Base-by-base conservation (phyloP, 1,140 invertebrate genomes). In the Drosophila repleta region DNA sequence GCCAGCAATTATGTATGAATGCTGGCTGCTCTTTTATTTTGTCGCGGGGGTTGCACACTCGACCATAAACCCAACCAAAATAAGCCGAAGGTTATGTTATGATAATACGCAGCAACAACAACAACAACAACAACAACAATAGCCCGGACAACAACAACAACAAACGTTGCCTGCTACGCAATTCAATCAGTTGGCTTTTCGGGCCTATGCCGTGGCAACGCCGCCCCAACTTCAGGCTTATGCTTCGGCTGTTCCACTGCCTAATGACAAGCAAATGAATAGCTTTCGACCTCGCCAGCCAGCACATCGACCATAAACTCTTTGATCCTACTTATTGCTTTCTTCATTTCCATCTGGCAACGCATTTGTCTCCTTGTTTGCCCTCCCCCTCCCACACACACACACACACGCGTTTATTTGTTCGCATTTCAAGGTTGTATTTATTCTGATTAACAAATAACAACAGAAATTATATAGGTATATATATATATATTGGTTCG, bases 1-100 rank as follows among this genome's bases (percentile, higher is more conserved):
- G 79, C 78, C 78, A 73, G 52, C 71, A 78, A 82, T 87, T 82
- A 87, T 80, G 78, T 85, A 46, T 45, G 60, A 60, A 74, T 58
- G 76, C 55, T 58, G 58, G 51, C 51, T 35, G 41, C 24, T 39
- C 21, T 61, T 35, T 35, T 35, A 5, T 5, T 26, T 3, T 26
- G 4, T 51, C 15, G 35, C 41, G 56, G 7, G 43, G 37, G 18
- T 18, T 43, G 62, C 43, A 20, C 39, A 68, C 43, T 51, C 15
- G 39, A 53, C 43, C 52, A 60, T 55, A 65, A 62, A 71, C 62
- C 58, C 64, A 69, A 66, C 63, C 61, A 64, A 84, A 76, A 84
- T 84, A 83, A 76, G 60, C 57, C 56, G 45, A 84, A 79, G 80
- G 80, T 73, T 79, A 73, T 58, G 35, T 67, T 48, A 57, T 64